Conservation (phyloP, 2,113 vertebrate genomes). For the Oreochromis spilurus region DNA sequence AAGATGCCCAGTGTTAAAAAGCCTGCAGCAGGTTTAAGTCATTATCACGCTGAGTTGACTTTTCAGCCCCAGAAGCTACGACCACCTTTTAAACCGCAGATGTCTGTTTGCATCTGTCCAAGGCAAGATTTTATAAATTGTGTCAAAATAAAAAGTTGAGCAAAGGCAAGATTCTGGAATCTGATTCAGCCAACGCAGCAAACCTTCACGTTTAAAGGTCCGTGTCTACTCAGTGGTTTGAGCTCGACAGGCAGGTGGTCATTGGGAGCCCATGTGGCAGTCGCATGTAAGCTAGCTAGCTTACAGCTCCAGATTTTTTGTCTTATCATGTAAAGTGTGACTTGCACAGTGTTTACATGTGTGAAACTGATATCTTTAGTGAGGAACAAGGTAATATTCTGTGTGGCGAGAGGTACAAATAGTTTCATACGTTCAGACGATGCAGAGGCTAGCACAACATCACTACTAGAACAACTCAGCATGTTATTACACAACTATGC, state of each 20-base stretch:
- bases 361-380: background rate
- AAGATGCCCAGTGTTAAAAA: background rate
- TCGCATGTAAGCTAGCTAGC: background rate
- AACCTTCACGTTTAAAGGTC: background rate
- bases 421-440: background rate
- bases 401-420: background rate
- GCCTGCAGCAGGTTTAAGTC: background rate
- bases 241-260: background rate
- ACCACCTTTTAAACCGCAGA: background rate
- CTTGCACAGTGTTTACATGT: background rate
- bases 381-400: background rate
- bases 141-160: background rate
- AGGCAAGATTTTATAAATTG: background rate
- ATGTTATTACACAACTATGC: background rate
- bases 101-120: background rate
- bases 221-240: background rate
- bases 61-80: background rate
- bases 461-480: background rate
- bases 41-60: background rate
- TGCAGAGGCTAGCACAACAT: background rate
- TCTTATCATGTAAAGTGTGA: background rate
- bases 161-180: background rate
- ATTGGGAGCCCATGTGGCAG: background rate
- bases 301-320: background rate
- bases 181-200: accelerated